Evolutionary conservation across 2,113 vertebrate genomes (phyloP), one percentile per base, ranked within the genome.

Genomic region (Glaucomys volans): DNA sequence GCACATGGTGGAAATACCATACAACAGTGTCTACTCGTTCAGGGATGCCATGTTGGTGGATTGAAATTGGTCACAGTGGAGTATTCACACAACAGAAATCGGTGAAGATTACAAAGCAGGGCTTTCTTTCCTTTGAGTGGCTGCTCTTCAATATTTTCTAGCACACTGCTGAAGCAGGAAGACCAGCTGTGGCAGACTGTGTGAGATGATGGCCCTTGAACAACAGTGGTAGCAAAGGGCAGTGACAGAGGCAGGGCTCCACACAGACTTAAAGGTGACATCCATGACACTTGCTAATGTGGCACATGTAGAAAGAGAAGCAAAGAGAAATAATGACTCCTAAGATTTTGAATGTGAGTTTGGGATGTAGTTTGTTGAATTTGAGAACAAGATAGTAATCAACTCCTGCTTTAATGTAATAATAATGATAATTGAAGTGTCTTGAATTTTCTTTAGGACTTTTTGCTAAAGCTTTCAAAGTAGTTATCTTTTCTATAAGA

Each of bases 401-500:
- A 85, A 67, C 35, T 67, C 35, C n/a, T 76, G 16, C 0, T 40
- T 11, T 64, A 81, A 87, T 62, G n/a, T 37, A 64, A 47, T 82
- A 64, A 47, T 82, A 54, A 54, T 44, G 32, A 50, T 24, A 74
- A 74, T 59, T 50, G 14, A 84, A n/a, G 8, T 13, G 52, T 81
- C 24, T 44, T 94, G 22, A 64, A 87, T 62, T 44, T 85, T 88
- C 40, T 74, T 8, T 14, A 66, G 42, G 28, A 32, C 32, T 90
- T 92, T 96, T 47, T 62, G 44, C 22, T 44, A 93, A 92, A 37
- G 12, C 14, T 82, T 87, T 89, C 50, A 87, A 90, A 75, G 82
- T 83, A 57, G 35, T 30, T n/a, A 52, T 90, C 59, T 24, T 82
- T 92, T 81, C 47, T 52, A 59, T 6, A 71, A 44, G 28, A 47